Evolutionary conservation across 2,888 invertebrate genomes (phyloP), one percentile per base, ranked within the genome.

Genomic region (Drosophila testacea): DNA sequence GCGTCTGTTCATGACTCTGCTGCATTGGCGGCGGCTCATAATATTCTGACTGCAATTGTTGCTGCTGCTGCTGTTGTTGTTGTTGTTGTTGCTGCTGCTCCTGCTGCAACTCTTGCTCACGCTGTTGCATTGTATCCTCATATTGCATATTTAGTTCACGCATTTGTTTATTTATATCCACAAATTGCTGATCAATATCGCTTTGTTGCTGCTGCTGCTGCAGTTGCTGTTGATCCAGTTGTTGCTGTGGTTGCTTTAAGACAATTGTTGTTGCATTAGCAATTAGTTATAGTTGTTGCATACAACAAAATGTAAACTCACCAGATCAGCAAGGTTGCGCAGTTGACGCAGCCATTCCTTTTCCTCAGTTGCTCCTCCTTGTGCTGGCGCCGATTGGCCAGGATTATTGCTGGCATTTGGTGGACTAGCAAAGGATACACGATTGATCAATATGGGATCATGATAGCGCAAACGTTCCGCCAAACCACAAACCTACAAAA

Each of bases 391-490:
- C 22, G 71, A 61, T 80, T 73, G 63, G 9, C 22, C 56, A n/a
- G 10, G 57, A 16, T 41, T 50, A 32, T 64, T 90, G 82, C 44
- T 48, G 11, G 72, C 69, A 48, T 57, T 85, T 7, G 83, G 85
- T 0, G 88, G 86, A 69, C 78, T 84, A 5, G 83, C 85, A 56
- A 83, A 87, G 34, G 88, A 87, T 0, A 83, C 88, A 4, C 83
- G 82, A 60, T 83, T 83, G 22, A 83, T 83, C 51, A 92, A 76
- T 22, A 92, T 91, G 13, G 95, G 95, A 92, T 97, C 97, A 84
- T 95, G 94, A 91, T 95, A 95, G 91, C 96, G 95, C 73, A 97
- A 93, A 69, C 95, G 94, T 90, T 93, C 93, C 22, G 94, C 94
- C 79, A 95, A 90, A 77, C 92, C 91, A 69, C 93, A 93, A 48